Percentiles rank a stretch among this genome's conserved stretches.
Conservation (phyloP, 2,888 invertebrate genomes). For the Unio pictorum region DNA sequence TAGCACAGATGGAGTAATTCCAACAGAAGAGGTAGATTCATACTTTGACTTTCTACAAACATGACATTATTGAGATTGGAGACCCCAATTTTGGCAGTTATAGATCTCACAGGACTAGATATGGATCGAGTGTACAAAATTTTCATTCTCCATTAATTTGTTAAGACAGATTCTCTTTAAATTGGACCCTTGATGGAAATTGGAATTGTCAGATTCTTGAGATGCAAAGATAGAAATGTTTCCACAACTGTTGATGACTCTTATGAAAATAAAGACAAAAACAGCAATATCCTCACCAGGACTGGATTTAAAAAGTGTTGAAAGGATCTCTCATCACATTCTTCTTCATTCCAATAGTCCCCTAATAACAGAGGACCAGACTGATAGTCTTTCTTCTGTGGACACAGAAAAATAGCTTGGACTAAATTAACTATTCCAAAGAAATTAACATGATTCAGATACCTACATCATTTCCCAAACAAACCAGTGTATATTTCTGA, state of each 20-base stretch:
- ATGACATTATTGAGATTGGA: background rate
- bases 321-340: slow-evolving; percentile 24
- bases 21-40: slow-evolving; percentile 63
- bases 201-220: slow-evolving; percentile 17
- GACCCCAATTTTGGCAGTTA: slow-evolving; percentile 28
- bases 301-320: slow-evolving; percentile 9
- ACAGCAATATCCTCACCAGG: slow-evolving; percentile 18
- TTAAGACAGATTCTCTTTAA: slow-evolving; percentile 34
- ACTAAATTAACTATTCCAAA: no score
- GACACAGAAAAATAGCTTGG: slow-evolving; percentile 18
- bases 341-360: slow-evolving; percentile 21
- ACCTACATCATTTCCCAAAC: no score
- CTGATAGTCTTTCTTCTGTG: slow-evolving; percentile 24
- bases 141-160: slow-evolving; percentile 23
- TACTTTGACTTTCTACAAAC: slow-evolving; percentile 53
- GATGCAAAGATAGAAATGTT: slow-evolving; percentile 11
- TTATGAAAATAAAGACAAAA: slow-evolving; percentile 29
- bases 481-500: no score
- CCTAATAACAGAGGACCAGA: slow-evolving; percentile 12
- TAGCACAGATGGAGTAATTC: slow-evolving; percentile 61
- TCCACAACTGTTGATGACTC: slow-evolving; percentile 15
- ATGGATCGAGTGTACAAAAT: slow-evolving; percentile 9
- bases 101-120: slow-evolving; percentile 7
- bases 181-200: slow-evolving; percentile 18
- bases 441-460: no score